Conservation (phyloP, 1,140 invertebrate genomes). For the Hirudo medicinalis region DNA sequence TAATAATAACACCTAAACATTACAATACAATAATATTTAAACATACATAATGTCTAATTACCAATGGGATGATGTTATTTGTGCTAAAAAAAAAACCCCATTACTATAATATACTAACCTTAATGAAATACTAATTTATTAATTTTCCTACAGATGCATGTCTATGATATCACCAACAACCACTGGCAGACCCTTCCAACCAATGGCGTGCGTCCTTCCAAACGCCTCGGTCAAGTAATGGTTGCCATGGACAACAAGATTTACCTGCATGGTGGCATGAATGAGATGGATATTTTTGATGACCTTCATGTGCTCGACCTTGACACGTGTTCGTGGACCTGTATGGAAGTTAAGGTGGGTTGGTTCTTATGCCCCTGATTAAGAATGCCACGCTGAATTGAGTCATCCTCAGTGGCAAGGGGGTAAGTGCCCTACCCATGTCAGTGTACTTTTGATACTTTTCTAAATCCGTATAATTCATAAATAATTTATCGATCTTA, state of each 20-base stretch:
- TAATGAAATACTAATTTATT: no score
- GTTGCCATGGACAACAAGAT: constrained; percentile 33
- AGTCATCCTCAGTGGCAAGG: no score
- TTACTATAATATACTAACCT: no score
- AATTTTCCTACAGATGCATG: constrained; percentile 31
- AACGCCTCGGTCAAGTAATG: constrained; percentile 40
- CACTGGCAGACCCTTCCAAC: constrained; percentile 32
- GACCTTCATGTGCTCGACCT: constrained; percentile 40
- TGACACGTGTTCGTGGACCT: constrained; percentile 32
- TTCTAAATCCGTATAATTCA: no score
- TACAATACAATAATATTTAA: no score
- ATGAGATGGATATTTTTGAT: constrained; percentile 36
- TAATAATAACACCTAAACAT: no score
- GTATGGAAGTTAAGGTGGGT: constrained; percentile 29
- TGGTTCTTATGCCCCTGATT: neutral
- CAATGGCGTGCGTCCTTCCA: constrained; percentile 35
- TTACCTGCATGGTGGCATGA: constrained; percentile 40
- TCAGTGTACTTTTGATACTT: no score
- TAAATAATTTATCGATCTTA: no score
- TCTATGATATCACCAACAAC: constrained; percentile 30
- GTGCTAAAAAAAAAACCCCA: no score
- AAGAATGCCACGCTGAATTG: no score
- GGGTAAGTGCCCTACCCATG: no score
- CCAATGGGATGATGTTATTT: neutral
- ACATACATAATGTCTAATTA: neutral